phyloP scores from a whole-genome alignment of 2,113 vertebrate genomes.

The Loxodonta africana region DNA sequence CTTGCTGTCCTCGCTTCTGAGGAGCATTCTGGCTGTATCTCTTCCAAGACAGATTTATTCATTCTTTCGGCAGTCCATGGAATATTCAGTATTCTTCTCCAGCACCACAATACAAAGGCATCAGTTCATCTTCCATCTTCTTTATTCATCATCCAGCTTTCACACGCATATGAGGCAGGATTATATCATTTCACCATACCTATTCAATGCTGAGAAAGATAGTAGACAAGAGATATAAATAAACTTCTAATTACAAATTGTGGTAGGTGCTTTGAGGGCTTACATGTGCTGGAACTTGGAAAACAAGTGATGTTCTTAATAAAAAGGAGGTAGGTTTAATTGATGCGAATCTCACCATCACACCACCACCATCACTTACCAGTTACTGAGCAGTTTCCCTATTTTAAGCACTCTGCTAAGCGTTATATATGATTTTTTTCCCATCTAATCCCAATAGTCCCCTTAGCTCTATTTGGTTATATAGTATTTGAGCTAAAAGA shows the following conservation, averaged over 20 bases:
- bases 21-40: too few species aligned
- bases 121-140: too few species aligned
- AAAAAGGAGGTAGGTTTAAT: not conserved
- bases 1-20: too few species aligned
- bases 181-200: too few species aligned
- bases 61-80: too few species aligned
- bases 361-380: rapidly evolving
- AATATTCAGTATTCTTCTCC: too few species aligned
- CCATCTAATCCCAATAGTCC: not conserved
- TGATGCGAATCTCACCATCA: not conserved
- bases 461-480: not conserved
- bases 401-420: not conserved
- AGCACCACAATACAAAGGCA: too few species aligned
- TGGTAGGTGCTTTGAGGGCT: not conserved
- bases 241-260: not conserved
- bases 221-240: not conserved
- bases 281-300: not conserved
- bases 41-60: too few species aligned
- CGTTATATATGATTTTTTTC: not conserved
- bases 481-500: not conserved
- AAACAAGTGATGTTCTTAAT: not conserved
- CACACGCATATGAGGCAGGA: too few species aligned
- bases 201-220: not conserved
- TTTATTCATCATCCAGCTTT: too few species aligned
- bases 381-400: not conserved